Percentiles rank a stretch among this genome's conserved stretches.
Conservation (phyloP, 1,140 invertebrate genomes). For the Goniozus legneri region DNA sequence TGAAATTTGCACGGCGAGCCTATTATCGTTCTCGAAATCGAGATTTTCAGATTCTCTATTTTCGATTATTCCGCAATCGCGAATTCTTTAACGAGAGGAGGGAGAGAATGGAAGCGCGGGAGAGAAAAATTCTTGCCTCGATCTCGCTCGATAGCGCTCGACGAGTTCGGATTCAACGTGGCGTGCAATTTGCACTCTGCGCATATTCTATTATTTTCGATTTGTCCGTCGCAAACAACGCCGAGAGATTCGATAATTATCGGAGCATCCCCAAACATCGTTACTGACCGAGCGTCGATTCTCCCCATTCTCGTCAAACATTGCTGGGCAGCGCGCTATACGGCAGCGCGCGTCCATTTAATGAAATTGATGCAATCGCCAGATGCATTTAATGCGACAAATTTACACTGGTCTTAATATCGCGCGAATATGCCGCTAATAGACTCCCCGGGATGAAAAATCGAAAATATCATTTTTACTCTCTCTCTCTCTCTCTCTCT, state of each 20-base stretch:
- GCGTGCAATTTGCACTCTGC: not conserved
- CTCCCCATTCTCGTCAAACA: constrained; percentile 31
- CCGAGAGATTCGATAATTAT: constrained; percentile 40
- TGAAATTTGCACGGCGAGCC: too few relatives aligned
- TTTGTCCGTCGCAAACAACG: constrained; percentile 38
- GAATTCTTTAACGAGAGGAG: too few relatives aligned
- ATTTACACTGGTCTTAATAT: constrained; percentile 38
- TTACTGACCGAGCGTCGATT: constrained; percentile 31
- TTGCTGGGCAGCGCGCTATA: constrained; percentile 21
- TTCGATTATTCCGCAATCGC: not conserved
- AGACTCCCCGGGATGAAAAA: constrained; percentile 30
- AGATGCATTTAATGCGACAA: constrained; percentile 42
- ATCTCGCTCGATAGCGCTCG: too few relatives aligned
- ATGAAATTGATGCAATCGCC: constrained; percentile 49
- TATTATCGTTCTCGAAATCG: too few relatives aligned
- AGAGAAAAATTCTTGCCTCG: not conserved
- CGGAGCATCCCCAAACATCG: constrained; percentile 41
- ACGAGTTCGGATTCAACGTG: not conserved
- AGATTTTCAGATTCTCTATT: too few relatives aligned
- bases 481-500: not conserved
- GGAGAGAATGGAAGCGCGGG: not conserved
- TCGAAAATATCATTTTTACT: constrained; percentile 10
- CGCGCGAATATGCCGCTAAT: constrained; percentile 28
- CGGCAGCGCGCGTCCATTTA: constrained; percentile 19
- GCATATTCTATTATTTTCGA: constrained; percentile 42